These are phyloP conservation scores for Tanypteryx hageni DNA, from an alignment of 2,888 invertebrate genomes.

Conservation along the genomic window DNA sequence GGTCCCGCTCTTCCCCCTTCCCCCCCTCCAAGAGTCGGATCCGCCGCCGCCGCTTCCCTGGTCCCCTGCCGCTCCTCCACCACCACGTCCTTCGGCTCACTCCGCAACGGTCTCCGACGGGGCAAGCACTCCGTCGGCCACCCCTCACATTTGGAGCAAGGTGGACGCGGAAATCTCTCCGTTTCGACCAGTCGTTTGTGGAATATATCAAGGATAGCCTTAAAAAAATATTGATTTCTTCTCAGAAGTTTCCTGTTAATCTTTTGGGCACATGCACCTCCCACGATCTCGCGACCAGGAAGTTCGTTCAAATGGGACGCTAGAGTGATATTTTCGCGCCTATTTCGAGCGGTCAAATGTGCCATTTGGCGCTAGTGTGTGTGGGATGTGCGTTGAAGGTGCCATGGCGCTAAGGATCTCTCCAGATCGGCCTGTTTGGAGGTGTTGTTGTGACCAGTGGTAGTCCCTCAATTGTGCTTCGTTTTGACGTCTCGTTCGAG, in stretches of 20 bases:
- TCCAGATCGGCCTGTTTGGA: background rate
- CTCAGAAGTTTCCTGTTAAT: no score
- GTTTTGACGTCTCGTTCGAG: background rate
- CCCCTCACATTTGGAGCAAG: background rate
- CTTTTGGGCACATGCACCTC: no score
- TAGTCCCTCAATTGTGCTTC: background rate
- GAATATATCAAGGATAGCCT: no score
- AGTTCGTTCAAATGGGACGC: no score
- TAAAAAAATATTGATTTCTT: no score
- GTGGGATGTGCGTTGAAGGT: background rate
- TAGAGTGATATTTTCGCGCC: background rate
- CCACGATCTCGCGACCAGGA: no score
- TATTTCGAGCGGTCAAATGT: background rate
- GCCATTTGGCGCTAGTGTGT: background rate
- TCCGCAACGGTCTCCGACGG: constrained; percentile 30
- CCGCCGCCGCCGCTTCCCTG: background rate
- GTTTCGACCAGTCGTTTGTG: no score
- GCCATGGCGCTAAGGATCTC: background rate
- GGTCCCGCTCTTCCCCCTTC: background rate
- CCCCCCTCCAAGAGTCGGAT: background rate
- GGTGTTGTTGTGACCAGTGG: background rate
- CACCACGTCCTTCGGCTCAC: background rate
- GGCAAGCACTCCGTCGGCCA: no score
- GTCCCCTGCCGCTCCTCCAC: background rate
- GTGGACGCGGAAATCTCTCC: no score